Base-by-base conservation (phyloP, 2,888 invertebrate genomes). In the Sinodicranocentrus sp. region DNA sequence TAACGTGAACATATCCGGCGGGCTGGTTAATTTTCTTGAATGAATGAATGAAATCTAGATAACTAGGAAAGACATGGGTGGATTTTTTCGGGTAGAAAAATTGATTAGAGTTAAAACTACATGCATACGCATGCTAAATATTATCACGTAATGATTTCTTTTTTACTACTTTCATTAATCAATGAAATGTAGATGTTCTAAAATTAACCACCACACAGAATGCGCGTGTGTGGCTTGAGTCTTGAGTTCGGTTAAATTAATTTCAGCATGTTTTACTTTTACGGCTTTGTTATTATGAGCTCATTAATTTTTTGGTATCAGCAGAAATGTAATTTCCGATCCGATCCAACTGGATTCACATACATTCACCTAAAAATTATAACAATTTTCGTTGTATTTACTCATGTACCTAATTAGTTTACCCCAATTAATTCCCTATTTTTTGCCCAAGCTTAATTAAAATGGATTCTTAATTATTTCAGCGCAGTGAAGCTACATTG, bases 351-450 rank as follows among this genome's bases (percentile, higher is more conserved):
- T 48, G 48, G 48, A 48, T 15, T 6, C 48, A 33, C 33, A 33
- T 3, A 10, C 5, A 33, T 33, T 48, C 48, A n/a, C 10, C n/a
- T n/a, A 15, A n/a, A 48, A 48, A n/a, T 2, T 10, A n/a, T 10
- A 48, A 10, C 48, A 48, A n/a, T 48, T 6, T 48, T 10, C n/a
- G 10, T 2, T 48, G 15, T 39, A 15, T 48, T 48, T 48, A 48
- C 48, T 48, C 48, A 48, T 48, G 48, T 48, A 48, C n/a, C 48
- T 57, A 57, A 57, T 57, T 57, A 57, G 25, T 57, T 57, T 57
- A 15, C 10, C 3, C 13, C 25, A 57, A 57, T 57, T 57, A 57
- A 23, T 10, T 52, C 23, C 10, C 25, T 57, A 23, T 23, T 25
- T 57, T 25, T 25, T 23, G 25, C 21, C 25, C n/a, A 15, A 2